A percentile compares a stretch with the other conserved stretches of the same genome.
These are phyloP conservation scores for Priocnemis perturbator DNA, from an alignment of 2,888 invertebrate genomes.

Conservation along the genomic window DNA sequence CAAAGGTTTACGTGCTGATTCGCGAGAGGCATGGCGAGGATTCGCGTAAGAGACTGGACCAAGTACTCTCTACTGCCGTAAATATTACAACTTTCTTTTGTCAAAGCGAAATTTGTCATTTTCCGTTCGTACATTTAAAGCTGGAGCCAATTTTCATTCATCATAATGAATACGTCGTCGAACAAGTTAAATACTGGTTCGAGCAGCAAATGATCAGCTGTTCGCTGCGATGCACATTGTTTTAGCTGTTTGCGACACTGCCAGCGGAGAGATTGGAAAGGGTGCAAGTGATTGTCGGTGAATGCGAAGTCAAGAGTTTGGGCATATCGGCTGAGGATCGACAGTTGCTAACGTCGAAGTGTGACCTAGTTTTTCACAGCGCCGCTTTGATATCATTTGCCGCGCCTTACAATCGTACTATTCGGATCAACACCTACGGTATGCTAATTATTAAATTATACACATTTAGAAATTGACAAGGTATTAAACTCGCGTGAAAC, in stretches of 20 bases:
- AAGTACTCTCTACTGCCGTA: constrained; percentile 53
- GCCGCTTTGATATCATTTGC: constrained; percentile 81
- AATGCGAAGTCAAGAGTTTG: constrained; percentile 71
- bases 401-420: constrained; percentile 77
- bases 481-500: too few relatives aligned
- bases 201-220: too few relatives aligned
- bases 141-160: not conserved
- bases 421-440: constrained; percentile 80
- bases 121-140: not conserved
- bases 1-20: constrained; percentile 49
- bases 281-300: constrained; percentile 75
- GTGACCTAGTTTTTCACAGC: constrained; percentile 77
- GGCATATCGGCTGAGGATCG: constrained; percentile 72
- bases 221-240: not conserved
- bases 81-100: constrained; percentile 29
- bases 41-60: constrained; percentile 42
- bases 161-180: too few relatives aligned
- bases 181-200: too few relatives aligned
- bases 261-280: constrained; percentile 70
- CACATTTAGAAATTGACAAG: not conserved
- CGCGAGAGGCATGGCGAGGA: constrained; percentile 46
- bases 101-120: not conserved
- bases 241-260: constrained; percentile 49
- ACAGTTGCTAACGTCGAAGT: constrained; percentile 62
- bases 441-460: too few relatives aligned